Evolutionary conservation across 37 sponge, comb jelly and placozoan genomes (phyloP).

Genomic region (Oopsacas minuta): DNA sequence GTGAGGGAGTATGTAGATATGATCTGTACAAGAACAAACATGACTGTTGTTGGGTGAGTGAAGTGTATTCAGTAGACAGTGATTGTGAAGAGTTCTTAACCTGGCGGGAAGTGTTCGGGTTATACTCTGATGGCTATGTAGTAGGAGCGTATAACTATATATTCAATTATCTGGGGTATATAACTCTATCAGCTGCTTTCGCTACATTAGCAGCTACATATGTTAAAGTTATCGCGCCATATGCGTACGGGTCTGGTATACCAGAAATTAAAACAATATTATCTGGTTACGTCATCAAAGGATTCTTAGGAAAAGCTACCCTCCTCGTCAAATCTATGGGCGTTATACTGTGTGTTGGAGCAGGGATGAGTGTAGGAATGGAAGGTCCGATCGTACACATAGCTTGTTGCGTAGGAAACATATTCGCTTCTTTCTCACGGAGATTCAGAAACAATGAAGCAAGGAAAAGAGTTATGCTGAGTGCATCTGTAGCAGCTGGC

Average conservation of each 20-base stretch:
- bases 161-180: slow-evolving; percentile 62
- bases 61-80: background rate
- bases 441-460: slow-evolving; percentile 80
- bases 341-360: slow-evolving; percentile 83
- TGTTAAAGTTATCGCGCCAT: slow-evolving; percentile 77
- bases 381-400: slow-evolving; percentile 98
- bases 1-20: background rate
- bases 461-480: slow-evolving; percentile 65
- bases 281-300: slow-evolving; percentile 91
- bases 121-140: background rate
- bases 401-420: slow-evolving; percentile 94
- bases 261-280: slow-evolving; percentile 98
- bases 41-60: slow-evolving; percentile 1
- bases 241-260: slow-evolving; percentile 93
- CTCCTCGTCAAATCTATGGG: slow-evolving; percentile 77
- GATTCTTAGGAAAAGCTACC: slow-evolving; percentile 77
- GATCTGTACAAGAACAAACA: background rate
- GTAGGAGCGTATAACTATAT: slow-evolving; percentile 21
- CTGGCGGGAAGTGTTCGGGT: background rate
- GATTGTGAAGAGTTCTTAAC: slow-evolving; percentile 1
- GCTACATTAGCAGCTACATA: slow-evolving; percentile 67
- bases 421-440: slow-evolving; percentile 64
- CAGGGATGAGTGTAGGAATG: slow-evolving; percentile 91
- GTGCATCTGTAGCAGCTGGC: slow-evolving; percentile 96
- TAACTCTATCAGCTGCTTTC: slow-evolving; percentile 41